These are phyloP conservation scores for Hemicordylus capensis DNA, from an alignment of 2,113 vertebrate genomes.

Conservation along the genomic window DNA sequence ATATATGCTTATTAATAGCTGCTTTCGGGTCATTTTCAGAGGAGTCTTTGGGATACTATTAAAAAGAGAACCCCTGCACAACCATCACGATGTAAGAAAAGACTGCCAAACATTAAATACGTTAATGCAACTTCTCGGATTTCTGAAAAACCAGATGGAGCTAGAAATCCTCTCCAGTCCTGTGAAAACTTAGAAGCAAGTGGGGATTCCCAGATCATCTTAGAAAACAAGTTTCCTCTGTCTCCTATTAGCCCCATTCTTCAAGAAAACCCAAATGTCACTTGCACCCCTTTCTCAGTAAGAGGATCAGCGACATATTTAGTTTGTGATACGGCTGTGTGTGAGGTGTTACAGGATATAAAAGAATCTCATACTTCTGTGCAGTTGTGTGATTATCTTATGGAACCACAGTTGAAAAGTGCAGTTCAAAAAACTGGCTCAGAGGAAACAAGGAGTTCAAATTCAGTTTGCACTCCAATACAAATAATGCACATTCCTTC, in stretches of 20 bases:
- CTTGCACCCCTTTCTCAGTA: slow-evolving; percentile 53
- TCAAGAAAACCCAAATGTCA: slow-evolving; percentile 36
- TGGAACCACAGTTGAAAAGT: slow-evolving; percentile 29
- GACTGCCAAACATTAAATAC: slow-evolving; percentile 64
- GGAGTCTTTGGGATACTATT: slow-evolving; percentile 86
- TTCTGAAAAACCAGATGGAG: slow-evolving; percentile 70
- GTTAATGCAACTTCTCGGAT: slow-evolving; percentile 85
- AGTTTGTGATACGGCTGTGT: slow-evolving; percentile 52
- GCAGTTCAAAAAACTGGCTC: slow-evolving; percentile 9
- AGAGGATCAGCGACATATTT: slow-evolving; percentile 60
- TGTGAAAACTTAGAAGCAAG: slow-evolving; percentile 75
- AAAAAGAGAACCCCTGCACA: slow-evolving; percentile 79
- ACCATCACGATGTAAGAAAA: slow-evolving; percentile 60
- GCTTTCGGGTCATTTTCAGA: slow-evolving; percentile 75
- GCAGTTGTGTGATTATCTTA: slow-evolving; percentile 29
- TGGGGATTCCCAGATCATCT: slow-evolving; percentile 13
- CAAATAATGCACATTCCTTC: slow-evolving; percentile 46
- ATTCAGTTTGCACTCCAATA: slow-evolving; percentile 70
- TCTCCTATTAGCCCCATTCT: slow-evolving; percentile 57
- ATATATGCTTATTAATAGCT: neutral
- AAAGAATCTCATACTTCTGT: slow-evolving; percentile 32
- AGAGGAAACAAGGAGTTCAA: slow-evolving; percentile 41
- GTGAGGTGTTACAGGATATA: slow-evolving; percentile 41
- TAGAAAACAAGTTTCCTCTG: slow-evolving; percentile 66
- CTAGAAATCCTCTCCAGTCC: slow-evolving; percentile 82